Percentiles rank a stretch among this genome's conserved stretches.
phyloP scores from a whole-genome alignment of 1,140 invertebrate genomes.

The Harlomillsia oculata region DNA sequence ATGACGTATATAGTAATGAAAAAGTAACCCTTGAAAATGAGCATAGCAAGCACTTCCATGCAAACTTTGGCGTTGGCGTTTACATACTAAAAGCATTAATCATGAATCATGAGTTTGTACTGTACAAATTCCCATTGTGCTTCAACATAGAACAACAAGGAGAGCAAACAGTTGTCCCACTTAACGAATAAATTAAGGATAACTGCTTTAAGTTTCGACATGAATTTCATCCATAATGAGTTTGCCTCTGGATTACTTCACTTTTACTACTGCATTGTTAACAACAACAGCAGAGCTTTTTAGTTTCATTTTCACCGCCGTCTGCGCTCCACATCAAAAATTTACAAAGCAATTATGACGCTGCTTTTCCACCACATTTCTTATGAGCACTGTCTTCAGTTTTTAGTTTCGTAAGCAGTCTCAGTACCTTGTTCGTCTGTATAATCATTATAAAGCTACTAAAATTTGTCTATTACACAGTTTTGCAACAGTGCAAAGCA shows the following conservation, averaged over 20 bases:
- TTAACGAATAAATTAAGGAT: constrained; percentile 15
- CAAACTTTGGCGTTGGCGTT: no score
- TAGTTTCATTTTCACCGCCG: neutral
- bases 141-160: no score
- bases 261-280: neutral
- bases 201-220: constrained; percentile 16
- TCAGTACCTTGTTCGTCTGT: no score
- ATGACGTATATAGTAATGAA: no score
- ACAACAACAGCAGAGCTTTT: neutral
- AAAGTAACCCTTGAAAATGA: no score
- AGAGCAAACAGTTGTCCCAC: constrained; percentile 11
- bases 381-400: neutral
- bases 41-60: no score
- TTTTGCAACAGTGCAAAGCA: no score
- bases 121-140: no score
- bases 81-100: no score
- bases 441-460: no score
- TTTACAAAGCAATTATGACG: constrained; percentile 15
- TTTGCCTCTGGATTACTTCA: constrained; percentile 3
- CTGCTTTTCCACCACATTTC: constrained; percentile 9
- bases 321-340: constrained; percentile 6
- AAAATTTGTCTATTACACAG: no score
- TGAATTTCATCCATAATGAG: constrained; percentile 14
- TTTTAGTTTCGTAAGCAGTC: neutral
- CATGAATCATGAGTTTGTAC: no score